Evolutionary conservation across 1,140 invertebrate species (phyloP), one percentile per base, ranked within the genome.

Genomic region (Drosophila tristis): DNA sequence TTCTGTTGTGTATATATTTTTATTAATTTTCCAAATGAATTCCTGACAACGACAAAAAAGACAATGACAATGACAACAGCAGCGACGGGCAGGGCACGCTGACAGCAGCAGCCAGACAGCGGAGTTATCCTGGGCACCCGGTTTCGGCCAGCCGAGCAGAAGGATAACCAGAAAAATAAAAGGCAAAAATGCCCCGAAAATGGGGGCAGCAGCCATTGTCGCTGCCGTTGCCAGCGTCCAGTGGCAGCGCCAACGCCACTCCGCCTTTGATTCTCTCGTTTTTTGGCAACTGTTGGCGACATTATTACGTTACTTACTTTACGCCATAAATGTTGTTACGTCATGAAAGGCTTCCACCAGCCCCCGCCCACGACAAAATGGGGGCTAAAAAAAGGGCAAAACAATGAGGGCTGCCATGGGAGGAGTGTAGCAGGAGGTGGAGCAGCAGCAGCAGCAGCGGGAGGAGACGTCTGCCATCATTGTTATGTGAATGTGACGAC

Each of bases 401-500:
- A 90, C 70, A 80, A 71, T 68, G 74, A 51, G 51, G 62, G 44
- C 39, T 31, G 53, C 25, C 51, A 45, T 43, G 58, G 16, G 31
- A 29, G 49, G 49, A 7, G 35, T 2, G 35, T 2, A 11, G 35
- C 9, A 35, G 35, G 0, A n/a, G n/a, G n/a, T n/a, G n/a, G n/a
- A 39, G 35, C 3, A 35, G 31, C 9, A 9, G 23, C 47, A 65
- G 51, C 31, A 48, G 16, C 31, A 66, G 56, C 20, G 45, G 64
- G 51, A 58, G 63, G 74, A 67, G 57, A 78, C 57, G 79, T 60
- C 67, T 77, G 74, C 60, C 84, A 91, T 91, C 78, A 91, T 90
- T 90, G 90, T 91, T 84, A 90, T 91, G 85, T 87, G 90, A 85
- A 90, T 91, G 90, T 90, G 90, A 91, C 90, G 90, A 91, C 90